Evolutionary conservation across 2,797 vertebrate genomes (phyloP).

Genomic region (Thalassophryne amazonica): DNA sequence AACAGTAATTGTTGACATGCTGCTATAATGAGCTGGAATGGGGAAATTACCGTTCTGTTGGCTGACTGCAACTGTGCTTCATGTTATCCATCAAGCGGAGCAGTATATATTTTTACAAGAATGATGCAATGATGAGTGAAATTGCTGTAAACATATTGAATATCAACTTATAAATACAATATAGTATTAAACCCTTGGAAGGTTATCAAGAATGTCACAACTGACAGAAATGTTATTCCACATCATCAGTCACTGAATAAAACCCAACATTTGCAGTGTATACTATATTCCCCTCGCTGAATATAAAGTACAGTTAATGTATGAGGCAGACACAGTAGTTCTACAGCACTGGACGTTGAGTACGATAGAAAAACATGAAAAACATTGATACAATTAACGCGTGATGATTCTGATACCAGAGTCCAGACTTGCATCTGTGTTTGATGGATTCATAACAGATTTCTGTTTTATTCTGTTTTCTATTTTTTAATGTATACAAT

Average conservation of each 20-base stretch:
- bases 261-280: not conserved
- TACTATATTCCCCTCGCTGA: not conserved
- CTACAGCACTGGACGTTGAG: not conserved
- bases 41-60: not conserved
- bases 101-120: too few relatives aligned
- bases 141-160: constrained; percentile 8
- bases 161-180: constrained; percentile 19
- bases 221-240: not conserved
- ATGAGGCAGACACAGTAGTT: not conserved
- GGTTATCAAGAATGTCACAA: constrained; percentile 15
- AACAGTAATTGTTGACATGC: not conserved
- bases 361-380: not conserved
- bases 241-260: constrained; percentile 1
- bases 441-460: too few relatives aligned
- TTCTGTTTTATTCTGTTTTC: too few relatives aligned
- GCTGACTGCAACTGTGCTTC: not conserved
- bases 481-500: too few relatives aligned
- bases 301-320: not conserved
- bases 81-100: not conserved
- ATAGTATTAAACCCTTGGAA: not conserved
- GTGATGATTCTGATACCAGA: too few relatives aligned
- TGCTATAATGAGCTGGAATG: not conserved
- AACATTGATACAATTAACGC: constrained; percentile 24
- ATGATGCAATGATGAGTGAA: too few relatives aligned
- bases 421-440: too few relatives aligned